phyloP scores from a whole-genome alignment of 2,797 vertebrate genomes.

The Ciconia nigra region DNA sequence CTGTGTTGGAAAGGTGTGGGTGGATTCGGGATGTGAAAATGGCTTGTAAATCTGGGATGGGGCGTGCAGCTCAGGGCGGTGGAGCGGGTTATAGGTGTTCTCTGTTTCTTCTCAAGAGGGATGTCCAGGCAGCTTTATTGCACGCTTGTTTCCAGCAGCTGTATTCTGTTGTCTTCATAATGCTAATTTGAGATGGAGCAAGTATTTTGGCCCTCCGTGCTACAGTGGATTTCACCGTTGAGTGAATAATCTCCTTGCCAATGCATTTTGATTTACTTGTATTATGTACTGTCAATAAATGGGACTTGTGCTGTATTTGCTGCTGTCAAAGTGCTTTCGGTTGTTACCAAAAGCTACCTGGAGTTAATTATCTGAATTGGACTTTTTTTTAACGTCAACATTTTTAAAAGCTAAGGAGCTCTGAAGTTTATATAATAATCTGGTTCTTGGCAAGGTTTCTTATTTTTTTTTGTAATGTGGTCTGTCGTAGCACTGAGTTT shows the following conservation, averaged over 20 bases:
- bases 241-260: background rate
- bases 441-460: constrained; percentile 17
- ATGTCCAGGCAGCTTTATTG: background rate
- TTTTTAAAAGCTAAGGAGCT: constrained; percentile 41
- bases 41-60: background rate
- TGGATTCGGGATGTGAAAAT: background rate
- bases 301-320: background rate
- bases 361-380: constrained; percentile 46
- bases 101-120: background rate
- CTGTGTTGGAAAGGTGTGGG: constrained; percentile 5
- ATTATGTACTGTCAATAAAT: background rate
- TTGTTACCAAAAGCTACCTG: constrained; percentile 54
- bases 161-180: background rate
- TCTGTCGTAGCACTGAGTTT: constrained; percentile 14
- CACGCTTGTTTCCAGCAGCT: background rate
- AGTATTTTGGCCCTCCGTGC: background rate
- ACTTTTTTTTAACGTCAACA: background rate
- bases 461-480: background rate
- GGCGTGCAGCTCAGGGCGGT: background rate
- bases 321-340: background rate
- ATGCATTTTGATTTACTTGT: background rate
- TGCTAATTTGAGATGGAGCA: background rate
- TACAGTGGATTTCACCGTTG: background rate
- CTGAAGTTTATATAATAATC: constrained; percentile 59
- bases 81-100: background rate